Base-by-base conservation (phyloP, 2,888 invertebrate genomes). In the Pyrrhia umbra region DNA sequence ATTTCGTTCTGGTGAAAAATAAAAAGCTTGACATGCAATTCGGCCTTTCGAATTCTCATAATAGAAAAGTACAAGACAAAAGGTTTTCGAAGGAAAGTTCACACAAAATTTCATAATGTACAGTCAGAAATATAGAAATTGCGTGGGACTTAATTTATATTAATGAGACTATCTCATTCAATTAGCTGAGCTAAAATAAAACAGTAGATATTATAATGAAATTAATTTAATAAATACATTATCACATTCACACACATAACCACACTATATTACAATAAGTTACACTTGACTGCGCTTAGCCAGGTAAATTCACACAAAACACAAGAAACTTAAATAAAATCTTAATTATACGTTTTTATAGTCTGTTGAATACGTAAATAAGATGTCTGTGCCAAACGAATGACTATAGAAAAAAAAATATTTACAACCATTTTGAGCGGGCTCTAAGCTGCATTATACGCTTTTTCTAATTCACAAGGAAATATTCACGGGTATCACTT, bases 231-330 rank as follows among this genome's bases (percentile, higher is more conserved):
- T 93, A 93, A 90, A 92, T 92, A 88, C 82, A 88, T 90, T 78
- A 82, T 79, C 91, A 92, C 93, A 90, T 89, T 88, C 90, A 92
- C 91, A 88, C 89, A 88, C 87, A 87, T 82, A 85, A 84, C 85
- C 90, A 91, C 91, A 81, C 86, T 93, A 93, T 92, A 86, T 85
- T 93, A 94, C 92, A 93, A 88, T 89, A 89, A 91, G 84, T 90
- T 91, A 89, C 87, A 88, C 80, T 83, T 83, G 82, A 85, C 82
- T 82, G 80, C 71, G 51, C 76, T 81, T 79, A 77, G 80, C 76
- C 83, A 79, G 74, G 76, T 82, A 79, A 82, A 80, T 75, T 80
- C 81, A 79, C 81, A 77, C 69, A 64, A 68, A 69, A 67, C 69
- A 73, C 75, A 71, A 69, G 43, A 69, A 68, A 78, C 65, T 66